phyloP scores from a whole-genome alignment of 1,140 invertebrate genomes.

The Sminthurides bifidus region DNA sequence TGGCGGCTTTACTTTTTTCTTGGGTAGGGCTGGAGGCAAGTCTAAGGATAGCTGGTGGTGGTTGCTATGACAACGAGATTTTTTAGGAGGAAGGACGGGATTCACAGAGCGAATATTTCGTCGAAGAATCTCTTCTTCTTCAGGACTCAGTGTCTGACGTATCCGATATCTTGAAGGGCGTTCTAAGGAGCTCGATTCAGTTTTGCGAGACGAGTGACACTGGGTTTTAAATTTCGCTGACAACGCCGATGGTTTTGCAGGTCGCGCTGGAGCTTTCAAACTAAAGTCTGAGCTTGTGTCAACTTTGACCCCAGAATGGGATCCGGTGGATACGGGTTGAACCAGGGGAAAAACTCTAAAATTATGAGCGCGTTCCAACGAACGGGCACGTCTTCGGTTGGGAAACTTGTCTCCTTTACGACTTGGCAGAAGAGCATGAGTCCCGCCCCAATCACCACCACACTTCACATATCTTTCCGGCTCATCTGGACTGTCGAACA shows the following conservation, averaged over 20 bases:
- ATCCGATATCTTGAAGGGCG: slow-evolving; percentile 12
- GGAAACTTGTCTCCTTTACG: background rate
- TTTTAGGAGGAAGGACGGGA: no score
- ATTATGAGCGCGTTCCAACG: slow-evolving; percentile 32
- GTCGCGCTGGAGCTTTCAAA: background rate
- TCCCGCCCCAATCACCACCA: slow-evolving; percentile 3
- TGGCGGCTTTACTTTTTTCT: slow-evolving; percentile 6
- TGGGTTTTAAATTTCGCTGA: background rate
- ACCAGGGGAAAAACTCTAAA: slow-evolving; percentile 19
- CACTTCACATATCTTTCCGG: slow-evolving; percentile 24
- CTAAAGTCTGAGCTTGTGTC: background rate
- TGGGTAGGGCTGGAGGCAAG: background rate
- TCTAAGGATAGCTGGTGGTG: background rate
- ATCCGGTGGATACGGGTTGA: no score
- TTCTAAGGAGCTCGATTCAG: background rate
- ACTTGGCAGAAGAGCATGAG: slow-evolving; percentile 2
- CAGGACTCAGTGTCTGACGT: slow-evolving; percentile 17
- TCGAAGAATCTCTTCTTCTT: slow-evolving; percentile 18
- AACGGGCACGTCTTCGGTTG: slow-evolving; percentile 30
- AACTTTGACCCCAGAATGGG: no score
- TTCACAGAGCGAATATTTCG: background rate
- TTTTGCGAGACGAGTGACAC: background rate
- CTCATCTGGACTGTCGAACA: slow-evolving; percentile 6
- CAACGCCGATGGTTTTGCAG: background rate
- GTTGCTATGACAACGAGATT: background rate